These are phyloP conservation scores for Platypus cylindrus DNA, from an alignment of 2,888 invertebrate genomes.

Conservation along the genomic window DNA sequence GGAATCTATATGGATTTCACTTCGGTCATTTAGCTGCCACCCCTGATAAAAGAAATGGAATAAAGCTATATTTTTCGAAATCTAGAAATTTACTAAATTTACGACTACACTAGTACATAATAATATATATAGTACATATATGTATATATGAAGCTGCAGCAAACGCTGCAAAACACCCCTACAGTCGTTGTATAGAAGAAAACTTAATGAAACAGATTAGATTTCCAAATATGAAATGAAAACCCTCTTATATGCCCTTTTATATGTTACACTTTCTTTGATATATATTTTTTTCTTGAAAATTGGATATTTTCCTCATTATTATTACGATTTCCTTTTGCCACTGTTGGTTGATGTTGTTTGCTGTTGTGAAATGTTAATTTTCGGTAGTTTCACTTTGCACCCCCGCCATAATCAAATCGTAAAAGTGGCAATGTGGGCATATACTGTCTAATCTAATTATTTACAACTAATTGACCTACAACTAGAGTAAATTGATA, in stretches of 20 bases:
- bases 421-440: too few relatives aligned
- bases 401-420: too few relatives aligned
- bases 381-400: too few relatives aligned
- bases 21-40: constrained; percentile 24
- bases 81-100: constrained; percentile 30
- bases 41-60: constrained; percentile 28
- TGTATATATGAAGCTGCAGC: constrained; percentile 27
- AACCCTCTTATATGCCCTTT: constrained; percentile 13
- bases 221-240: constrained; percentile 15
- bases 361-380: too few relatives aligned
- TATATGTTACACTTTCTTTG: constrained; percentile 10
- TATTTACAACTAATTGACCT: too few relatives aligned
- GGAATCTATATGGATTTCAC: constrained; percentile 13
- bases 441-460: too few relatives aligned
- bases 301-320: too few relatives aligned
- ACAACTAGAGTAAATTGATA: too few relatives aligned
- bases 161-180: constrained; percentile 18
- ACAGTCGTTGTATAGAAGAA: constrained; percentile 17
- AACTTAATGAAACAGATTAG: constrained; percentile 29
- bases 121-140: too few relatives aligned
- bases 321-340: too few relatives aligned
- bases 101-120: constrained; percentile 27
- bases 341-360: too few relatives aligned
- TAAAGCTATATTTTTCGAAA: constrained; percentile 31
- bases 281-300: too few relatives aligned